These are phyloP conservation scores for Oreonectes daqikongensis DNA, from an alignment of 2,797 vertebrate genomes.

Conservation along the genomic window DNA sequence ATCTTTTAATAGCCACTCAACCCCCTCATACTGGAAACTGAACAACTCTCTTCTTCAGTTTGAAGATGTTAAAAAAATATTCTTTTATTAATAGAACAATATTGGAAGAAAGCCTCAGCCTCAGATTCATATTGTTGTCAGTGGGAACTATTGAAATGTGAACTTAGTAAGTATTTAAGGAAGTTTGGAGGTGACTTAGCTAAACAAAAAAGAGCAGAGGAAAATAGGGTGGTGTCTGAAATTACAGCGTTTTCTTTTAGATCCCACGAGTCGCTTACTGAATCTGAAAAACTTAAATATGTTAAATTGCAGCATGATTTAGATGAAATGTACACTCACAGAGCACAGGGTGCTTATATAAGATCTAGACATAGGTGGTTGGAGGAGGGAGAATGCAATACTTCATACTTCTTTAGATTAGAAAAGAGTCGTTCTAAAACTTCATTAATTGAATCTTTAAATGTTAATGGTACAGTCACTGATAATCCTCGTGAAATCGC, in stretches of 20 bases:
- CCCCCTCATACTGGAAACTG: neutral
- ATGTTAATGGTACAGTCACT: too few relatives aligned
- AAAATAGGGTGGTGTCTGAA: neutral
- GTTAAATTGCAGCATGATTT: neutral
- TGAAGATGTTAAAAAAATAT: neutral
- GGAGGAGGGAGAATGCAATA: neutral
- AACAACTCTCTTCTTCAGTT: neutral
- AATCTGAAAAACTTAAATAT: neutral
- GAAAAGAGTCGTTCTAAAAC: too few relatives aligned
- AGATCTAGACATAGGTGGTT: neutral
- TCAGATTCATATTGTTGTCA: neutral
- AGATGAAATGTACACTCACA: neutral
- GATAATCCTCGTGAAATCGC: too few relatives aligned
- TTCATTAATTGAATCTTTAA: too few relatives aligned
- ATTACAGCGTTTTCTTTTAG: neutral
- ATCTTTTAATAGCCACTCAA: too few relatives aligned
- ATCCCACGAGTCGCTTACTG: neutral
- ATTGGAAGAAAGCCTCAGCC: neutral
- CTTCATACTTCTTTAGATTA: too few relatives aligned
- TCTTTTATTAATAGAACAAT: neutral
- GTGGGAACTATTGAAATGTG: conserved; percentile 14
- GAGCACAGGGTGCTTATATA: neutral
- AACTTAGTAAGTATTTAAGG: neutral
- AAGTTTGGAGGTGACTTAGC: neutral
- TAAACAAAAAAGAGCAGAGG: conserved; percentile 4